Evolutionary conservation across 92 coral and sea anemone species (phyloP), one percentile per base, ranked within the genome.

Genomic region (Palythoa grandiflora): DNA sequence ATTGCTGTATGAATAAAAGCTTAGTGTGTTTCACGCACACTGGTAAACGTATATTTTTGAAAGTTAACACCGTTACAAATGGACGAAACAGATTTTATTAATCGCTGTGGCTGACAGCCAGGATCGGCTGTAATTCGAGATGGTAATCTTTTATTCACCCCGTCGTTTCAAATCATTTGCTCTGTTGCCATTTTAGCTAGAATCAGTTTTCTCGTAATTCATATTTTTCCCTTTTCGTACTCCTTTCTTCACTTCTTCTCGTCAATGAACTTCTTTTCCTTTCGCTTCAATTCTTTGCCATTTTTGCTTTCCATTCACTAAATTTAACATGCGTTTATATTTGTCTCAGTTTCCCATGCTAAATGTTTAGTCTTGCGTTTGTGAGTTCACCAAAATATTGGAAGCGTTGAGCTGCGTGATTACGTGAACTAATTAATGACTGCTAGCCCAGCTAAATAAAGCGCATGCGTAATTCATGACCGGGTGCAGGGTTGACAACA

Each of bases 401-500:
- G 8, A 3, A 0, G 21, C 35, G 36, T 63, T 63, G 28, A 63
- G 8, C 70, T 20, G 38, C 38, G 39, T 70, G 14, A 47, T 70
- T 38, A 35, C 3, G 39, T 70, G 6, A 70, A 70, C 44, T n/a
- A 36, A 35, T 11, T 17, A 40, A 17, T 61, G 38, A 40, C 73
- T 20, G 9, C 12, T 13, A 16, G 70, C 16, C 19, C 63, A 28
- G 47, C 52, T 47, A 38, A 48, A 53, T 59, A 20, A 17, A 20
- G 48, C 9, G 3, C 44, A 16, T 38, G 38, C 20, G 70, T 21
- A 19, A 17, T 14, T 73, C 39, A 66, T 11, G 52, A 74, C 78
- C 93, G 91, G 21, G 75, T 63, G 51, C 98, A 95, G 6, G 98
- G 96, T 9, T 63, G 85, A 75, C 98, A 95, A 48, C 98, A 95